Conservation (phyloP, 1,140 invertebrate species). For the Hetaerina americana region DNA sequence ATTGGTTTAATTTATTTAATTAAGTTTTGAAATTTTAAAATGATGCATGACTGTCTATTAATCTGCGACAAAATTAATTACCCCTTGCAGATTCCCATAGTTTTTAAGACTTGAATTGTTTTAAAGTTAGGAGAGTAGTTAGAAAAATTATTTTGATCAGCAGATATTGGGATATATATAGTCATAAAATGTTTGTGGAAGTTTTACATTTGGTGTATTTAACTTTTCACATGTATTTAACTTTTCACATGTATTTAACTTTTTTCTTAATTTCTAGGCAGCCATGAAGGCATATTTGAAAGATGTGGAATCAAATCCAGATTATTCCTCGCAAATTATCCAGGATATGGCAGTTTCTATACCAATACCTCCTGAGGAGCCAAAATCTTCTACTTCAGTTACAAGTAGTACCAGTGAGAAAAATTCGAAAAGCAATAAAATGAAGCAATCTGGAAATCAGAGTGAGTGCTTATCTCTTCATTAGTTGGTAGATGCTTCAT, state of each 20-base stretch:
- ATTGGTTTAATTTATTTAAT: no score
- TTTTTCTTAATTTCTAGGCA: not conserved
- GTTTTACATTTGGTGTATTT: no score
- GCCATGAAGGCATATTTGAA: not conserved
- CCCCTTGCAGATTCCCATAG: no score
- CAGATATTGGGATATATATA: no score
- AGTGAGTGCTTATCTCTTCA: not conserved
- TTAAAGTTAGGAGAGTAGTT: no score
- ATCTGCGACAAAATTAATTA: no score
- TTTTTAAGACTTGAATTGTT: no score
- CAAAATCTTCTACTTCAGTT: not conserved
- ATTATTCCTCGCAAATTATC: not conserved
- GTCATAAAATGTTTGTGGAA: no score
- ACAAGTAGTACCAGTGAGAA: not conserved
- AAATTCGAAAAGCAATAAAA: not conserved
- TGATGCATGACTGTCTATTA: no score
- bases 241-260: not conserved
- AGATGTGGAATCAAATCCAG: not conserved
- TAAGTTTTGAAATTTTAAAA: no score
- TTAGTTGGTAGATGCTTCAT: not conserved
- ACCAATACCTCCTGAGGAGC: not conserved
- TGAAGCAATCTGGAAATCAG: not conserved
- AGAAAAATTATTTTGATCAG: no score
- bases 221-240: no score
- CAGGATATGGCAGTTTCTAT: not conserved